Conservation (phyloP, 1,140 invertebrate species). For the Heliothis virescens region DNA sequence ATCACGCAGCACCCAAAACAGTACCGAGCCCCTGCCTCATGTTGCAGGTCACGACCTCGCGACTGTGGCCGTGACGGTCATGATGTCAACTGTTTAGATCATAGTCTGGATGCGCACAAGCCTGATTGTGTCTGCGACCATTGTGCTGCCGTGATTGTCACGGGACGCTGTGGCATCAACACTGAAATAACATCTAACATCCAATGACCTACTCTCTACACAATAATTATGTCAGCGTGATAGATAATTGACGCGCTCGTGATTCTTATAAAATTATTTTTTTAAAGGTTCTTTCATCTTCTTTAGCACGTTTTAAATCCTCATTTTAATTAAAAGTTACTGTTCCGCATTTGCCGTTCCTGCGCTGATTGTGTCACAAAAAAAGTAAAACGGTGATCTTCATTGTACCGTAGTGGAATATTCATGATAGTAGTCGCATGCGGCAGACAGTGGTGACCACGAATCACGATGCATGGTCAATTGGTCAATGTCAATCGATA, state of each 20-base stretch:
- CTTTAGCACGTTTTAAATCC: neutral
- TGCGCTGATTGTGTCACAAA: conserved; percentile 22
- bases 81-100: conserved; percentile 27
- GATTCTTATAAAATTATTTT: neutral
- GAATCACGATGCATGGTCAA: conserved; percentile 58
- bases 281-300: neutral
- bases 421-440: conserved; percentile 49
- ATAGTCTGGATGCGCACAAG: conserved; percentile 15
- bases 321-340: neutral
- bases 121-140: conserved; percentile 16
- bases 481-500: conserved; percentile 59
- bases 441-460: conserved; percentile 50
- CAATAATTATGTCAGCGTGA: neutral
- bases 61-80: conserved; percentile 19
- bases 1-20: conserved; percentile 8
- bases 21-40: conserved; percentile 4
- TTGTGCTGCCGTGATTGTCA: neutral
- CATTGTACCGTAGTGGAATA: conserved; percentile 45
- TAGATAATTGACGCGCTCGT: neutral
- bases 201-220: conserved; percentile 8
- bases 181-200: neutral
- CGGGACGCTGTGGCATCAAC: neutral
- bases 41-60: conserved; percentile 6
- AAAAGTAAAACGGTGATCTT: conserved; percentile 31
- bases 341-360: neutral